Base-by-base conservation (phyloP, 1,140 invertebrate species). In the Antheraea pernyi region DNA sequence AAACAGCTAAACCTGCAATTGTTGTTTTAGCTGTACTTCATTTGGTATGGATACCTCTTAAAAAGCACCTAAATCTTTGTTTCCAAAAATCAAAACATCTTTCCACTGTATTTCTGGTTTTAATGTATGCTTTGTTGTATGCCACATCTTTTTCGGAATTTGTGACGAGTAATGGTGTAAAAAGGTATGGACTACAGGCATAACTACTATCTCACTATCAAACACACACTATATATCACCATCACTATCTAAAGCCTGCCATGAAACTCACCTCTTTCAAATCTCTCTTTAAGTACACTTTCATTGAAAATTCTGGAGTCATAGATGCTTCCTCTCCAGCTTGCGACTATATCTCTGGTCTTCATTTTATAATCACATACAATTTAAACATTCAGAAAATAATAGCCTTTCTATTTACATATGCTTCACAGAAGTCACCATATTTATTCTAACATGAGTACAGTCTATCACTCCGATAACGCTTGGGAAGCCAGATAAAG, bases 401-500 rank as follows among this genome's bases (percentile, higher is more conserved):
- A 84, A 48, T 53, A 53, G 0, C 80, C 79, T 70, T 88, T 37
- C 87, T 65, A 62, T 86, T 88, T 53, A 77, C 69, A 64, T 74
- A 81, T 10, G 58, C 5, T 61, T 81, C 65, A 66, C 69, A 61
- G 11, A 37, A 37, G 22, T 80, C 70, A 30, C 62, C 46, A 16
- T 70, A 68, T 71, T 67, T 53, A 53, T 53, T n/a, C 11, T 9
- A 6, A 53, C 16, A n/a, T 53, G 46, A n/a, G 46, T 64, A 82
- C 84, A 84, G 62, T 87, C 84, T 19, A 89, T 76, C 42, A 80
- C 80, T 46, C 83, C 86, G 46, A 87, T 82, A 19, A 86, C 80
- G 30, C 58, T 73, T 13, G 80, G 76, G 58, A 86, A 85, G 30
- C 74, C 53, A 48, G 69, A 70, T 53, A 80, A 77, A n/a, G 62